Evolutionary conservation across 1,140 invertebrate species (phyloP).

Genomic region (Sinella curviseta): DNA sequence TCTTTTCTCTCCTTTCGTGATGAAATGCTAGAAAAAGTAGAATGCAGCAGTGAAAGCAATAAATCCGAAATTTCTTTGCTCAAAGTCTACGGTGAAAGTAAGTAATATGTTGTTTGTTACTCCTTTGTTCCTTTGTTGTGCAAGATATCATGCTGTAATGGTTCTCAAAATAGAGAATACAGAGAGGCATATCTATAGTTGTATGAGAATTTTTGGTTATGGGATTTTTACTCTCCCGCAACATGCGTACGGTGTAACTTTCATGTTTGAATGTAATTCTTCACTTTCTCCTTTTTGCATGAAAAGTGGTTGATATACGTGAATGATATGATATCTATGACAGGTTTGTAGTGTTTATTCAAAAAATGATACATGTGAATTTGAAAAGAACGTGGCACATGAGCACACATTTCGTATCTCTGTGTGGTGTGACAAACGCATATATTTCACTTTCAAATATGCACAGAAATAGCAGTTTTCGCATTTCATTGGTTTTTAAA

Average conservation of each 20-base stretch:
- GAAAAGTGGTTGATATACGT: not conserved
- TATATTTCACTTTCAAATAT: not conserved
- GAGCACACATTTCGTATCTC: not conserved
- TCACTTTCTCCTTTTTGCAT: not conserved
- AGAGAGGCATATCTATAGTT: no score
- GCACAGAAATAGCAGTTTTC: not conserved
- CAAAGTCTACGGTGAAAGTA: not conserved
- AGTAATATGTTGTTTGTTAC: no score
- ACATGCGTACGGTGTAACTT: not conserved
- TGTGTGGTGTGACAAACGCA: no score
- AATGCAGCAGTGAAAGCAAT: conserved; percentile 12
- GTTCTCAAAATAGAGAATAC: no score
- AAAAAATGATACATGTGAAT: not conserved
- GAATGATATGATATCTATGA: not conserved
- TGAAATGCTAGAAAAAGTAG: no score
- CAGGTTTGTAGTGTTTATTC: not conserved
- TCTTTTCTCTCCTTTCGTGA: not conserved
- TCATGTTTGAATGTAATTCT: not conserved
- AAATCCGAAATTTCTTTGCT: not conserved
- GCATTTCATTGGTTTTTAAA: not conserved
- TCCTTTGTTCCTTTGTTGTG: not conserved
- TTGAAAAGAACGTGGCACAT: not conserved
- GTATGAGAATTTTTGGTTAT: not conserved
- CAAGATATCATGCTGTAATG: not conserved
- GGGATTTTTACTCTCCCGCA: not conserved